Conservation (phyloP, 2,113 vertebrate genomes). For the Mobula birostris region DNA sequence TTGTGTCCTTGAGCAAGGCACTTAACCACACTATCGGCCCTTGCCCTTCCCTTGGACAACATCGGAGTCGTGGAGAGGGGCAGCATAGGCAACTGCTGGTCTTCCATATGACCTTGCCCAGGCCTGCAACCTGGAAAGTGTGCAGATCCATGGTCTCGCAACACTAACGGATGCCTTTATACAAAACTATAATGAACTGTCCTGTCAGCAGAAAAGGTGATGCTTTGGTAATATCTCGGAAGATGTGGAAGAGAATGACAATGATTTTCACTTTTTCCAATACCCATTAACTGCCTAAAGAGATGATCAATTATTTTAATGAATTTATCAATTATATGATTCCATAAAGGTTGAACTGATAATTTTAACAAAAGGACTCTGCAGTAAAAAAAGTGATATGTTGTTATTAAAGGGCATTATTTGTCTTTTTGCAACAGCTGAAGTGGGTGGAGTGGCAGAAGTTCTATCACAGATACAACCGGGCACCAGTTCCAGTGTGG, state of each 20-base stretch:
- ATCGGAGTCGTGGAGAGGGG: too few species aligned
- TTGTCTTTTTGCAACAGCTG: constrained; percentile 44
- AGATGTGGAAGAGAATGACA: neutral
- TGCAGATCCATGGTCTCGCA: too few species aligned
- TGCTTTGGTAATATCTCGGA: neutral
- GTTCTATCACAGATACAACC: constrained; percentile 58
- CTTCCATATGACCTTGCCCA: too few species aligned
- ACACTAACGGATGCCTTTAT: too few species aligned
- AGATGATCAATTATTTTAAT: neutral
- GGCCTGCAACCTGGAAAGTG: too few species aligned
- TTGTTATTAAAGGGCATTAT: neutral
- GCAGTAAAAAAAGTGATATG: too few species aligned
- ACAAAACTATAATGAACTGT: too few species aligned
- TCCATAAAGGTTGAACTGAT: neutral
- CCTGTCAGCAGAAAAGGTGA: neutral
- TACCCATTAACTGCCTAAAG: neutral
- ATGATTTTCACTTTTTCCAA: neutral
- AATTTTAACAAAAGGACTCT: neutral
- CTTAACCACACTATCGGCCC: too few species aligned
- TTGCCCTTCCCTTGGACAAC: too few species aligned
- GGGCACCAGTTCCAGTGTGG: neutral
- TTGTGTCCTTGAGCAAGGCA: too few species aligned
- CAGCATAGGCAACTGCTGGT: too few species aligned
- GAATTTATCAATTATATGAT: neutral
- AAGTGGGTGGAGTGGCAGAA: constrained; percentile 55